phyloP scores from a whole-genome alignment of 2,888 invertebrate genomes.

The Archips xylosteana region DNA sequence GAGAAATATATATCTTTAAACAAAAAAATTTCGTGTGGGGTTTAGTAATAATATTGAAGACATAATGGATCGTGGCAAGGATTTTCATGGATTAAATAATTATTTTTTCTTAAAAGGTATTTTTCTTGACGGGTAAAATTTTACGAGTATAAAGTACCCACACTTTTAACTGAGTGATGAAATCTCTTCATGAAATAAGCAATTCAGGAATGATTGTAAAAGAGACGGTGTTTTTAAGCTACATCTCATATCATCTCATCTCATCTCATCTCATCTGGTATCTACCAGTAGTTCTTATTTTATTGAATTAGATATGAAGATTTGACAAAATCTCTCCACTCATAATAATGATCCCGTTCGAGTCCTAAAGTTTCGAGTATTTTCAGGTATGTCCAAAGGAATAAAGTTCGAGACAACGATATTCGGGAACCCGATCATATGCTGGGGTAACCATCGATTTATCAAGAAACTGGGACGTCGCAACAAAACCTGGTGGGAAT shows the following conservation, averaged over 20 bases:
- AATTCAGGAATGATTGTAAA: no score
- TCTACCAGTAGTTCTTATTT: no score
- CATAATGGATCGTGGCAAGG: background rate
- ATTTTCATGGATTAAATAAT: background rate
- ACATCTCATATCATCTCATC: no score
- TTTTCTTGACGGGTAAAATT: background rate
- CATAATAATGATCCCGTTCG: background rate
- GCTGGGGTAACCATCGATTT: constrained; percentile 76
- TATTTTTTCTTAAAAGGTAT: background rate
- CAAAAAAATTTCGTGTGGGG: background rate
- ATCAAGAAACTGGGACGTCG: constrained; percentile 69
- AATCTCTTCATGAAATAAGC: no score
- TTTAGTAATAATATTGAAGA: background rate
- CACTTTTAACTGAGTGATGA: no score
- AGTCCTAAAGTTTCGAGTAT: constrained; percentile 8
- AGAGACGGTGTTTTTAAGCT: no score
- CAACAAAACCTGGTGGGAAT: constrained; percentile 78
- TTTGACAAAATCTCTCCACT: background rate
- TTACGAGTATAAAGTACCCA: no score
- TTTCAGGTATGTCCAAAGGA: constrained; percentile 42
- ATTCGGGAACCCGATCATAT: constrained; percentile 72
- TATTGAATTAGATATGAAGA: background rate
- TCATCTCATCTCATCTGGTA: no score
- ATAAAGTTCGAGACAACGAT: constrained; percentile 67
- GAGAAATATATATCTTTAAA: background rate